Evolutionary conservation across 2,888 invertebrate species (phyloP).

Genomic region (Nipponacmea schrenckii): DNA sequence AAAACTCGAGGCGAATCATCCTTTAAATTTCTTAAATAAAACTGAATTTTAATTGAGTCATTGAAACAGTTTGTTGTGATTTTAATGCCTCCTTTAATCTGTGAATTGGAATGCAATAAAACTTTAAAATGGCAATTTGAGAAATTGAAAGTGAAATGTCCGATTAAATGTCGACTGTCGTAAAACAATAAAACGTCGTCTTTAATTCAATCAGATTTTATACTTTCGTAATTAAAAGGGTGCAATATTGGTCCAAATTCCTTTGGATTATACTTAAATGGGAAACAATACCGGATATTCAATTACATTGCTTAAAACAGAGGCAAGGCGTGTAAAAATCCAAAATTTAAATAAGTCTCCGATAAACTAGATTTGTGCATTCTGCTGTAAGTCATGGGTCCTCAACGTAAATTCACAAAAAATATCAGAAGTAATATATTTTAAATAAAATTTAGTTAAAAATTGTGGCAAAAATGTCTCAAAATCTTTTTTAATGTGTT

Average conservation of each 20-base stretch:
- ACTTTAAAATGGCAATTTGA: background rate
- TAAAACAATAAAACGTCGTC: background rate
- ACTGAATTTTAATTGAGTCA: constrained; percentile 1
- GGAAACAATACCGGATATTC: no score
- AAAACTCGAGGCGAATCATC: constrained; percentile 1
- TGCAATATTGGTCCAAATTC: background rate
- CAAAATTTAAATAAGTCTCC: no score
- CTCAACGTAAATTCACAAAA: no score
- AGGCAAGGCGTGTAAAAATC: no score
- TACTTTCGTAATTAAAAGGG: background rate
- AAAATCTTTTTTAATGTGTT: no score
- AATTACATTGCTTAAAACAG: no score
- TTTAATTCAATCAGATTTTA: background rate
- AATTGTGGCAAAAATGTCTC: no score
- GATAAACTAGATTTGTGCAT: no score
- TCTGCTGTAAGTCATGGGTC: no score
- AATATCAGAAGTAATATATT: no score
- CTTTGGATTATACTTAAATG: no score
- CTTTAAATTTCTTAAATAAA: background rate
- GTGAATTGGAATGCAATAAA: constrained; percentile 2
- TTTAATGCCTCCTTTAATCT: background rate
- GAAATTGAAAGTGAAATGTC: constrained; percentile 2
- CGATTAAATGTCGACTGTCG: background rate
- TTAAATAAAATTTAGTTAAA: no score
- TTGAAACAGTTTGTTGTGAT: background rate